Evolutionary conservation across 2,113 vertebrate species (phyloP), one percentile per base, ranked within the genome.

Genomic region (Oreamnos americanus): DNA sequence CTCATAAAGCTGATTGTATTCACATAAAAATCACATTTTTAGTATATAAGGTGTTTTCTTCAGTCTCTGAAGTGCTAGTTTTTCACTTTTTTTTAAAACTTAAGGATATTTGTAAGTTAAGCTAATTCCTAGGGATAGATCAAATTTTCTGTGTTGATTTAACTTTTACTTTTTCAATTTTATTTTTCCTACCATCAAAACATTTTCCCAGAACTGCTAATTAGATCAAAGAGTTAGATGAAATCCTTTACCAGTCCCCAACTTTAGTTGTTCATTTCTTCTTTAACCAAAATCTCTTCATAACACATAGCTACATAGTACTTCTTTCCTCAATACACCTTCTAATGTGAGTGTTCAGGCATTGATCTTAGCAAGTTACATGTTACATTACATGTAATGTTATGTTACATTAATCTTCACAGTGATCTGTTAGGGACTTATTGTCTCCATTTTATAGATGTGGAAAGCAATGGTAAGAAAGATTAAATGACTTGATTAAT

Each of bases 251-350:
- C 14, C 25, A 58, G 1, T 47, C 36, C 43, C 36, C 87, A 78
- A n/a, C 47, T 95, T 87, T 43, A 92, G 79, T 47, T 90, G 90
- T 92, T 81, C n/a, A 8, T 96, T 94, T 93, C 45, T 97, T 91
- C 47, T 90, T 97, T 62, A 92, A 7, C 36, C 13, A 64, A 90
- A 78, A 21, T 60, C 21, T 93, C n/a, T 88, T 90, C 2, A 47
- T 94, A 81, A 85, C 45, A 19, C 81, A 26, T 53, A 47, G 45
- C 10, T 58, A 26, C 30, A 25, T 23, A 60, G 5, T 45, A 36
- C 47, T 86, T 51, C 33, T 96, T 95, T 94, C 13, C 12, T 94
- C 87, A 78, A 84, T 90, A 43, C 17, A 26, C 60, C 39, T 96
- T 91, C 15, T 78, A 16, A 57, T 53, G 3, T 6, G 5, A 39